These are phyloP conservation scores for Agrilus planipennis DNA, from an alignment of 1,140 invertebrate species.

Conservation along the genomic window DNA sequence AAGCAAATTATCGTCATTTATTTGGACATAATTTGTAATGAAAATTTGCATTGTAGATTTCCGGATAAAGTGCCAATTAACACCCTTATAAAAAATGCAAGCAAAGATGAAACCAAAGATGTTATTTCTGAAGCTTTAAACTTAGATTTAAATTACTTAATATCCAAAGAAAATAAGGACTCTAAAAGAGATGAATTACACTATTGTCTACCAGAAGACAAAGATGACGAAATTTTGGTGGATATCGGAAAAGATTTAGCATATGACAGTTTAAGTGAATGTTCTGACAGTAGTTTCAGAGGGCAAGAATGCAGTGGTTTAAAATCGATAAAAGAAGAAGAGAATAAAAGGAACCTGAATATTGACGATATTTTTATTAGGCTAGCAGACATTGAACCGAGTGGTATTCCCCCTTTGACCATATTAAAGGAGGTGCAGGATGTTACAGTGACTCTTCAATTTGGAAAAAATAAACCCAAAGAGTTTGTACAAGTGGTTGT, in stretches of 20 bases:
- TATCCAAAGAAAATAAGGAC: slow-evolving; percentile 13
- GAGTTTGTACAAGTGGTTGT: slow-evolving; percentile 78
- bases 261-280: not conserved
- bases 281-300: not conserved
- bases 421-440: slow-evolving; percentile 67
- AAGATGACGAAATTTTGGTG: slow-evolving; percentile 43
- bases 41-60: slow-evolving; percentile 32
- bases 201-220: slow-evolving; percentile 5
- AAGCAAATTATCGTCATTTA: slow-evolving; percentile 1
- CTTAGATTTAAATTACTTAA: slow-evolving; percentile 25
- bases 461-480: slow-evolving; percentile 65
- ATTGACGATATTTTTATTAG: slow-evolving; percentile 60
- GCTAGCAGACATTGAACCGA: slow-evolving; percentile 63
- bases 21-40: not conserved
- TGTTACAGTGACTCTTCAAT: slow-evolving; percentile 71
- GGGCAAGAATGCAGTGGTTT: not conserved
- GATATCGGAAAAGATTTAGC: slow-evolving; percentile 30
- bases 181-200: no score
- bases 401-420: slow-evolving; percentile 47
- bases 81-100: slow-evolving; percentile 27
- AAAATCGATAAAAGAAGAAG: not conserved
- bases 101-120: slow-evolving; percentile 2
- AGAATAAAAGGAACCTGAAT: slow-evolving; percentile 21
- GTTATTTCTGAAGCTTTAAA: slow-evolving; percentile 7
- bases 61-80: slow-evolving; percentile 61